Evolutionary conservation across 2,888 invertebrate genomes (phyloP).

Genomic region (Drosophila tanythrix): DNA sequence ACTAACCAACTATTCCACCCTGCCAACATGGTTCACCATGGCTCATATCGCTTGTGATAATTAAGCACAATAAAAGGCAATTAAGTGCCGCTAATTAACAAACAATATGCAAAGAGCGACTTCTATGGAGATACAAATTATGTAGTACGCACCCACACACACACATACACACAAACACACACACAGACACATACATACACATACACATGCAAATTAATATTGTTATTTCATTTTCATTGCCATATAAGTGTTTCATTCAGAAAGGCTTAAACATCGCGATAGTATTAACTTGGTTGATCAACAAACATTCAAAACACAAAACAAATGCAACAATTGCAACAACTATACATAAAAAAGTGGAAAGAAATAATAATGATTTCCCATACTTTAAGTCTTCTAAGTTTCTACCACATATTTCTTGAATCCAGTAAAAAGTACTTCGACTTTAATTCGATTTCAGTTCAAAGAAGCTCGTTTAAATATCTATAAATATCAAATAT

Average conservation of each 20-base stretch:
- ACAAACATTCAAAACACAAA: background rate
- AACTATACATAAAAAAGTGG: background rate
- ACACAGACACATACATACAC: background rate
- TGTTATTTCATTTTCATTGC: background rate
- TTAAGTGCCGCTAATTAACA: slow-evolving; percentile 62
- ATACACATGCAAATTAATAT: background rate
- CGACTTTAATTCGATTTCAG: background rate
- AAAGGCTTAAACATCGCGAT: background rate
- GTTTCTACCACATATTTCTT: background rate
- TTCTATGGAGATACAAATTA: slow-evolving; percentile 11
- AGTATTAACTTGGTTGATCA: background rate
- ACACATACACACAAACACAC: background rate
- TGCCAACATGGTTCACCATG: slow-evolving; percentile 9
- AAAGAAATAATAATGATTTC: background rate
- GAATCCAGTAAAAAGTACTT: background rate
- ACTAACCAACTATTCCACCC: slow-evolving; percentile 9
- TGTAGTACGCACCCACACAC: background rate
- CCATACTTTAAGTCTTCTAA: background rate
- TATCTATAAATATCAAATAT: background rate
- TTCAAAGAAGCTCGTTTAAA: background rate
- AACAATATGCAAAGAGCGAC: slow-evolving; percentile 54
- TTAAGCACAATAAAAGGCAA: slow-evolving; percentile 69
- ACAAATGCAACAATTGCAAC: background rate
- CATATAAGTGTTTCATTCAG: background rate
- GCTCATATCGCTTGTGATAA: slow-evolving; percentile 42